Base-by-base conservation (phyloP, 2,888 invertebrate genomes). In the Drosophila formosana region DNA sequence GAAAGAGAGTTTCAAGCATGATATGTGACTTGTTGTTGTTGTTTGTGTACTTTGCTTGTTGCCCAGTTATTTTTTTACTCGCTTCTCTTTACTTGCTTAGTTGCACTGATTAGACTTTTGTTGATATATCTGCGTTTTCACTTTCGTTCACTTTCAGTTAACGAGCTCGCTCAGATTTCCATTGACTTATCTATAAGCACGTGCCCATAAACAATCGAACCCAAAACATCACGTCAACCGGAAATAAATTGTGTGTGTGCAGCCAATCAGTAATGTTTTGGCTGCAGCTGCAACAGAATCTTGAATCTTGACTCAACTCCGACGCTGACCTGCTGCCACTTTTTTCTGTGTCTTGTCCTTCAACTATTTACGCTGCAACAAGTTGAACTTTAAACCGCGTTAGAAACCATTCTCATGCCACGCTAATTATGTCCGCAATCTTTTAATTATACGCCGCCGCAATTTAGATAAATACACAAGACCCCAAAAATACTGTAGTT, bases 1-100 rank as follows among this genome's bases (percentile, higher is more conserved):
- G 82, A 83, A 88, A 83, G 82, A 88, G 82, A 83, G 82, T 85
- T 88, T 81, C 55, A 51, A 72, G 68, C 81, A 78, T 87, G 80
- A 83, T 86, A 82, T 84, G 88, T 82, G 84, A 64, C 64, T 74
- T 68, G 77, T 66, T 77, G 69, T 49, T 67, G 43, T 75, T 63
- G 57, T 67, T 76, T 72, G 30, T 81, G 85, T 83, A 75, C 70
- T 78, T 78, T 69, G 77, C 56, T 78, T 74, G 71, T 76, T 78
- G 65, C 66, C 72, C 77, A 68, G 51, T 68, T 66, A 70, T 72
- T 56, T 34, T 53, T 41, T 49, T 18, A 18, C 18, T 18, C 1
- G 18, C 18, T 18, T 62, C 41, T 57, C 55, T 39, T 4, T 53
- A 50, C 52, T 56, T 58, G 58, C 60, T 78, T 77, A 79, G 77